Evolutionary conservation across 1,140 invertebrate species (phyloP), one percentile per base, ranked within the genome.

Genomic region (Apis dorsata): DNA sequence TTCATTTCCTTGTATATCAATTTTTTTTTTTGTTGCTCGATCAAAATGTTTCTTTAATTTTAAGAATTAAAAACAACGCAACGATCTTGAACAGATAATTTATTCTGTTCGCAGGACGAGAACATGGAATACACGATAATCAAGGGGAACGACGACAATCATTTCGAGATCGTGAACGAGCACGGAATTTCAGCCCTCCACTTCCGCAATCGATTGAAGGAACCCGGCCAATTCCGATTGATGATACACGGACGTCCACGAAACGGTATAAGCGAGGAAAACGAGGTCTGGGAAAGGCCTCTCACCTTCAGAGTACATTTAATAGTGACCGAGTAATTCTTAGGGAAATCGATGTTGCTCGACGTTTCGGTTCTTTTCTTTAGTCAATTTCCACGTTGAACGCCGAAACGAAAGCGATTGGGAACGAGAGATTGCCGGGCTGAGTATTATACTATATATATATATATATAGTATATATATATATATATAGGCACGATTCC

Each of bases 81-180:
- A 5, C 1, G 28, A 34, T 34, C 3, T 34, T 34, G 34, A 34
- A 44, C 34, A 7, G 34, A 44, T 7, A 44, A 2, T 28, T 15
- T 63, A 13, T 0, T 62, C 24, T 21, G 2, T 74, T 86, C 82
- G n/a, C 51, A 93, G 92, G 92, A 94, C 92, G 94, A 95, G 77
- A 95, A 96, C 75, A 95, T 96, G 86, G 94, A 95, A 55, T 97
- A 97, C 90, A 93, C 90, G 60, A 96, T 97, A 60, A 93, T 94
- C 0, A 94, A 94, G 70, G 96, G 96, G 63, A 96, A 97, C 90
- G 95, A 96, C 75, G 92, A 94, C 2, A 94, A 94, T n/a, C 92
- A 95, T 49, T 97, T 97, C 89, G 95, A 96, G 83, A 94, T 97
- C 85, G 91, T 95, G n/a, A 94, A 95, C 76, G 95, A 95, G 71